Percentiles rank a stretch among this genome's conserved stretches.
Conservation (phyloP, 2,888 invertebrate genomes). For the Meandrusa payeni region DNA sequence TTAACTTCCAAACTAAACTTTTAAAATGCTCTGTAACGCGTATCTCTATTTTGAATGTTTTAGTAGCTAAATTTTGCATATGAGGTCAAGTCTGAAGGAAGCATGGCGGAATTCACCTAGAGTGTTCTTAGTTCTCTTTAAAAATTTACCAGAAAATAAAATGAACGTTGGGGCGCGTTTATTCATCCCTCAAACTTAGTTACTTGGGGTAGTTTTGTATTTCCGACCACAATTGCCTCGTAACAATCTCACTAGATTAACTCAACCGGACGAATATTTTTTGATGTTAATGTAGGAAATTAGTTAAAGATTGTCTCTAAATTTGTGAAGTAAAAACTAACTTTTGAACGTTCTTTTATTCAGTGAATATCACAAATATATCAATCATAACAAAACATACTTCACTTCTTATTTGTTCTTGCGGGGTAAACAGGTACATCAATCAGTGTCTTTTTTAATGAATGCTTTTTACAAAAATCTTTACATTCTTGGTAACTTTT, state of each 20-base stretch:
- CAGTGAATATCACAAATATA: too few species aligned
- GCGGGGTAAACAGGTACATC: too few species aligned
- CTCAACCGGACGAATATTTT: conserved; percentile 24
- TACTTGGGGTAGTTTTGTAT: conserved; percentile 55
- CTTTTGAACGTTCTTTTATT: too few species aligned
- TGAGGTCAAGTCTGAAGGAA: conserved; percentile 6
- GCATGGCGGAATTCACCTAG: conserved; percentile 4
- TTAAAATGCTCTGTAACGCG: too few species aligned
- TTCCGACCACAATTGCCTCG: conserved; percentile 56
- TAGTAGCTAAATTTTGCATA: conserved; percentile 2
- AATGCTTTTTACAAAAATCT: too few species aligned
- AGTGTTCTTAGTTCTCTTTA: conserved; percentile 24
- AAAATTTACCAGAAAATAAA: conserved; percentile 49
- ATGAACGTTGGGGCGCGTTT: conserved; percentile 41
- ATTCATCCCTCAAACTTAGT: conserved; percentile 36
- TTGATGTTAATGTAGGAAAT: too few species aligned
- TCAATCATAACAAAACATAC: too few species aligned
- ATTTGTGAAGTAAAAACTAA: too few species aligned
- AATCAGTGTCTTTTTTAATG: too few species aligned
- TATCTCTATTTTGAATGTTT: conserved; percentile 1
- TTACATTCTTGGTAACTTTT: too few species aligned
- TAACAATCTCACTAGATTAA: conserved; percentile 23
- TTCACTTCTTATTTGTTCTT: too few species aligned
- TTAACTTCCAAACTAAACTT: background rate
- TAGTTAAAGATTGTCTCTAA: too few species aligned